Evolutionary conservation across 2,888 invertebrate species (phyloP), one percentile per base, ranked within the genome.

Genomic region (Zhuqinia jingwanae): DNA sequence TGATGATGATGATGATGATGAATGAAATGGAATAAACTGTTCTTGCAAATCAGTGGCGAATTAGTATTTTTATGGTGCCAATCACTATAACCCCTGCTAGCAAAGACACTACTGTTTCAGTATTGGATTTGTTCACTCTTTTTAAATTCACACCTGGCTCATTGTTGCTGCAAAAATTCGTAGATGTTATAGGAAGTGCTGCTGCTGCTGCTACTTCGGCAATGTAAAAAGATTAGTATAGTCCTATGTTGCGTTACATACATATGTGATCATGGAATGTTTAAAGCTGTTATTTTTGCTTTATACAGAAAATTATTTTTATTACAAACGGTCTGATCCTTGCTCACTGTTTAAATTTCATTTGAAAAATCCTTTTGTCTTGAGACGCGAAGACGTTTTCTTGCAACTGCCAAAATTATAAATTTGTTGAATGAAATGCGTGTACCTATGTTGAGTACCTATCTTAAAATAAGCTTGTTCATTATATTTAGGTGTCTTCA

Each of bases 11-110:
- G 36, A 30, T 45, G n/a, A 70, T 30, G 68, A 45, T 70, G 68
- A 45, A 70, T 70, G 45, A 70, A 70, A 22, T 45, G 68, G 22
- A 70, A 45, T 70, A 70, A 70, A 70, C 68, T 70, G 42, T 20
- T n/a, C 11, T 20, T 36, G 42, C 22, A 70, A 70, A 70, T 70
- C 68, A 70, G 68, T 70, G 45, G 68, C 45, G 45, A 70, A 70
- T 70, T 70, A 42, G 45, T 70, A 77, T 58, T 60, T 36, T 77
- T 45, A 60, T 77, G 77, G 77, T 77, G 60, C 60, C 77, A 77
- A 60, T 77, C 77, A 77, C 45, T 22, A 13, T 47, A 22, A 47
- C 68, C 45, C 22, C 68, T 47, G 20, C 68, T 20, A 36, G 17
- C 42, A 70, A 20, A 36, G 22, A 22, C 36, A 65, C 42, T 6